Evolutionary conservation across 2,888 invertebrate genomes (phyloP).

Genomic region (Drosophila paranaensis): DNA sequence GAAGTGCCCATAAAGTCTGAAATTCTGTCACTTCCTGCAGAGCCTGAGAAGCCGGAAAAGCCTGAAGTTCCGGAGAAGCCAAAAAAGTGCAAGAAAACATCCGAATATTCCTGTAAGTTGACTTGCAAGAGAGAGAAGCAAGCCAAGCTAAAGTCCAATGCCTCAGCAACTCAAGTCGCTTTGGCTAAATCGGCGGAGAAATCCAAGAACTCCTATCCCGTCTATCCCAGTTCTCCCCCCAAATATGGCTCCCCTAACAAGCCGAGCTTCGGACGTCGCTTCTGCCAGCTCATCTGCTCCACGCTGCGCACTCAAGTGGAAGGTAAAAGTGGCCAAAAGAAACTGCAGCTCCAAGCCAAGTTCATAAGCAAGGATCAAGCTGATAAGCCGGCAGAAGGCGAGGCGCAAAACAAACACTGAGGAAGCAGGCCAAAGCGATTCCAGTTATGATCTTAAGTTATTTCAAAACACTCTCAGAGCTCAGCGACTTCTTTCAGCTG

Average conservation of each 20-base stretch:
- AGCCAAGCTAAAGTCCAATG: background rate
- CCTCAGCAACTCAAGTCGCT: background rate
- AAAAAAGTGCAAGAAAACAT: background rate
- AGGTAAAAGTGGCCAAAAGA: background rate
- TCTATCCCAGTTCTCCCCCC: background rate
- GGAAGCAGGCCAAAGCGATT: background rate
- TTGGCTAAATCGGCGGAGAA: background rate
- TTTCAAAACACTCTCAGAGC: conserved; percentile 19
- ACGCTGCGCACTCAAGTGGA: background rate
- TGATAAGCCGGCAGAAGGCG: background rate
- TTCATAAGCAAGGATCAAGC: background rate
- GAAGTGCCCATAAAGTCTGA: background rate
- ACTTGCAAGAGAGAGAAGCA: background rate
- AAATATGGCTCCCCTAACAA: background rate
- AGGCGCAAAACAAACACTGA: background rate
- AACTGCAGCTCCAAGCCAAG: fast-evolving
- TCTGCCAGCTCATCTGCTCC: background rate
- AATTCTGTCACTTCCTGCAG: too few species aligned
- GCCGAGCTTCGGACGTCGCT: background rate
- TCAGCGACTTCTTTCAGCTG: background rate
- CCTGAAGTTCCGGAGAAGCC: background rate
- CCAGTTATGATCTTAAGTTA: conserved; percentile 11
- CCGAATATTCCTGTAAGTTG: background rate
- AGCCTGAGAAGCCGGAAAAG: too few species aligned
- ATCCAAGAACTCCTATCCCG: background rate